Evolutionary conservation across 1,140 invertebrate genomes (phyloP).

Genomic region (Ridgeia piscesae): DNA sequence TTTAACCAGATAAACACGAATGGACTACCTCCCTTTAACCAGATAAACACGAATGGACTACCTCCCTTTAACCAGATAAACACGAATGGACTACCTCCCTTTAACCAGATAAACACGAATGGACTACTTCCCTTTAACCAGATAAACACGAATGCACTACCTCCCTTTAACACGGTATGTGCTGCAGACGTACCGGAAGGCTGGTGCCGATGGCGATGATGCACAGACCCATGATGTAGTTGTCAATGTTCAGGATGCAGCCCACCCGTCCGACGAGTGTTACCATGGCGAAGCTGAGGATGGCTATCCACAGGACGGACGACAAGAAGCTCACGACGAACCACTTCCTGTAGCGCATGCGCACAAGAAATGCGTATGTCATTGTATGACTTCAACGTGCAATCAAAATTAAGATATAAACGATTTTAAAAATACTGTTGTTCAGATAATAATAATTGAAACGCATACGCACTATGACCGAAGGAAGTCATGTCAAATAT

Average conservation of each 20-base stretch:
- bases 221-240: conserved; percentile 51
- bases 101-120: too few species aligned
- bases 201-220: conserved; percentile 52
- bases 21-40: too few species aligned
- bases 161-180: neutral
- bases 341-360: conserved; percentile 26
- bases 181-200: conserved; percentile 41
- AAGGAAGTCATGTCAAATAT: too few species aligned
- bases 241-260: conserved; percentile 43
- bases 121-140: too few species aligned
- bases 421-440: too few species aligned
- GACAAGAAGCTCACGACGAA: conserved; percentile 29
- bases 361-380: neutral
- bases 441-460: too few species aligned
- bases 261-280: conserved; percentile 45
- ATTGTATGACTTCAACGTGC: neutral
- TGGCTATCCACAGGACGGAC: conserved; percentile 29
- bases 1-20: too few species aligned
- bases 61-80: too few species aligned
- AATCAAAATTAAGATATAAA: neutral
- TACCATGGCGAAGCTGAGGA: conserved; percentile 29
- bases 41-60: too few species aligned
- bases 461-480: too few species aligned
- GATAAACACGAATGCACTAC: too few species aligned
- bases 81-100: too few species aligned